phyloP scores from a whole-genome alignment of 1,140 invertebrate genomes.

The Diorhabda carinulata region DNA sequence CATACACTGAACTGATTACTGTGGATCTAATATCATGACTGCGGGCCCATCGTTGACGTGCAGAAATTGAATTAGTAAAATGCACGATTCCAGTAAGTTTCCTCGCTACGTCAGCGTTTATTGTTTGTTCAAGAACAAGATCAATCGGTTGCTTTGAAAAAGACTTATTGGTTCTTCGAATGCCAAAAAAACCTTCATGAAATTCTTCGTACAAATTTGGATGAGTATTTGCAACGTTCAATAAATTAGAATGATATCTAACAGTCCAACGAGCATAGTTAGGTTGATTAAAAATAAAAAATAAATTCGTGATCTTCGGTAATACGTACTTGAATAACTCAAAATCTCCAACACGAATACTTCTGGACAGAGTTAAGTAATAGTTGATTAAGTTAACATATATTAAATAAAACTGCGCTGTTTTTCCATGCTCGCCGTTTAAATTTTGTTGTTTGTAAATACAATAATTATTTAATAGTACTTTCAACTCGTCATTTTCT shows the following conservation, averaged over 20 bases:
- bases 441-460: constrained; percentile 22
- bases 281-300: too few species aligned
- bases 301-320: neutral
- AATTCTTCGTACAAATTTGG: constrained; percentile 31
- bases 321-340: constrained; percentile 25
- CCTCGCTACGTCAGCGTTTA: constrained; percentile 28
- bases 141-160: constrained; percentile 39
- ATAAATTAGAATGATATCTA: constrained; percentile 29
- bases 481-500: too few species aligned
- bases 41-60: constrained; percentile 27
- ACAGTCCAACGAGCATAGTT: constrained; percentile 18
- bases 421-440: constrained; percentile 39
- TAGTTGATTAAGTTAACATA: constrained; percentile 38
- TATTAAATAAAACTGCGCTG: constrained; percentile 37
- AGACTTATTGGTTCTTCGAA: constrained; percentile 32
- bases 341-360: constrained; percentile 38
- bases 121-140: constrained; percentile 32
- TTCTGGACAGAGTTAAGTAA: constrained; percentile 31
- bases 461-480: neutral
- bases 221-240: constrained; percentile 36
- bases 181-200: constrained; percentile 35
- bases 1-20: constrained; percentile 28
- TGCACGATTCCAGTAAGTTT: constrained; percentile 32
- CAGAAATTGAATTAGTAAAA: constrained; percentile 2
- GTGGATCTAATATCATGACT: constrained; percentile 30